phyloP scores from a whole-genome alignment of 2,797 vertebrate species.

The Scolopax rusticola region DNA sequence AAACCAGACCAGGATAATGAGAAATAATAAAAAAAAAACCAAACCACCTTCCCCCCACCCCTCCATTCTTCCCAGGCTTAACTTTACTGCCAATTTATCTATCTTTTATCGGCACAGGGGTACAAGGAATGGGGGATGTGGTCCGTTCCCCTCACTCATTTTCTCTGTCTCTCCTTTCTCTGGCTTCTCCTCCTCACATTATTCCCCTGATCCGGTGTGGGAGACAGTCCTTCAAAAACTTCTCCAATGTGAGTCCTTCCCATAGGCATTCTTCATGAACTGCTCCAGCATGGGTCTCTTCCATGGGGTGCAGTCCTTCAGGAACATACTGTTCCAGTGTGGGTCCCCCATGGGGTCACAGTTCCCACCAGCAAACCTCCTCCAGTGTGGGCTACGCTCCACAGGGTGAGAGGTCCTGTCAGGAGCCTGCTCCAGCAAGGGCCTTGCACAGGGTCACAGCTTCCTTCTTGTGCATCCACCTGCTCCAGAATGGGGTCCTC shows the following conservation, averaged over 20 bases:
- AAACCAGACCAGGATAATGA: neutral
- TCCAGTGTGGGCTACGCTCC: neutral
- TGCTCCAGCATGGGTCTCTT: neutral
- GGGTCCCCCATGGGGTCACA: accelerated
- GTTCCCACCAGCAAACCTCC: neutral
- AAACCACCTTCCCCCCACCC: neutral
- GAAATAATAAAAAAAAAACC: neutral
- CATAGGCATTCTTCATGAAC: neutral
- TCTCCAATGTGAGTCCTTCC: neutral
- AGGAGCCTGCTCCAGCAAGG: neutral
- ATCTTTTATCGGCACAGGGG: accelerated
- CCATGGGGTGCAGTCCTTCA: neutral
- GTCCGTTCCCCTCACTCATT: neutral
- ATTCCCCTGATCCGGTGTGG: neutral
- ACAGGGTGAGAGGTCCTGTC: neutral
- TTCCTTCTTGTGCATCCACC: neutral
- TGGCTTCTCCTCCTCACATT: too few relatives aligned
- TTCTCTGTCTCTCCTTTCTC: neutral
- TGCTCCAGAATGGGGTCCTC: neutral
- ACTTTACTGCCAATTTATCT: neutral
- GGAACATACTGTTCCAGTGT: neutral
- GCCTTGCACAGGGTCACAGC: neutral
- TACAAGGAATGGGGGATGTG: accelerated
- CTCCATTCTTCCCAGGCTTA: neutral
- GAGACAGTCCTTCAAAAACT: neutral